Conservation (phyloP, 2,113 vertebrate species). For the Pipra filicauda region DNA sequence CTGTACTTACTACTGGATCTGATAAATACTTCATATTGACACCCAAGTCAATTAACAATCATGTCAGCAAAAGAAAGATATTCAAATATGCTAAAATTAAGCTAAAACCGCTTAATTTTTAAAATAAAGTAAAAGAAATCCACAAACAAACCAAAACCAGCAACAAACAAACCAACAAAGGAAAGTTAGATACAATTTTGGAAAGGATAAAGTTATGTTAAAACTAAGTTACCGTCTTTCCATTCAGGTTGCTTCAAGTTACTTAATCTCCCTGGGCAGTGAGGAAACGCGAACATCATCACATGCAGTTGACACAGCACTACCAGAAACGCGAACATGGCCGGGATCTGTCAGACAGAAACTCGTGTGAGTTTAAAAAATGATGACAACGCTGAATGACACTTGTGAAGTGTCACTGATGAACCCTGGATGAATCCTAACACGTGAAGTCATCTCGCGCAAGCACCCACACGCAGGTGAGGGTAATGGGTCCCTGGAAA, state of each 20-base stretch:
- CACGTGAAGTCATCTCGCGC: background rate
- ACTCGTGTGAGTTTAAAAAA: background rate
- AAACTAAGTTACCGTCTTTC: constrained; percentile 73
- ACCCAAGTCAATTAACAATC: background rate
- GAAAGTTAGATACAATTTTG: background rate
- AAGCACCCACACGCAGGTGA: background rate
- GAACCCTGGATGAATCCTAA: background rate
- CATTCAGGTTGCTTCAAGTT: background rate
- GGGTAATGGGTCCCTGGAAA: background rate
- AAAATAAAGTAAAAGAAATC: background rate
- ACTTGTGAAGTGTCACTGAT: background rate
- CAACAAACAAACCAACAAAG: background rate
- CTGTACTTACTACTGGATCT: background rate
- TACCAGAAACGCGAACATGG: constrained; percentile 75
- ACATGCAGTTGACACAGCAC: constrained; percentile 72
- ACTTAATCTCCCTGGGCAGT: constrained; percentile 44
- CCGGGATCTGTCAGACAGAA: constrained; percentile 61
- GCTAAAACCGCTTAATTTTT: background rate
- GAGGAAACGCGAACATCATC: constrained; percentile 67
- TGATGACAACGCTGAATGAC: background rate
- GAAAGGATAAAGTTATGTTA: background rate
- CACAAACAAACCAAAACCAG: background rate
- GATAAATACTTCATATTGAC: background rate
- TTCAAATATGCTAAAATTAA: background rate
- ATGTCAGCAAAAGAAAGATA: background rate